These are phyloP conservation scores for Dinoponera quadriceps DNA, from an alignment of 1,140 invertebrate species.

Conservation along the genomic window DNA sequence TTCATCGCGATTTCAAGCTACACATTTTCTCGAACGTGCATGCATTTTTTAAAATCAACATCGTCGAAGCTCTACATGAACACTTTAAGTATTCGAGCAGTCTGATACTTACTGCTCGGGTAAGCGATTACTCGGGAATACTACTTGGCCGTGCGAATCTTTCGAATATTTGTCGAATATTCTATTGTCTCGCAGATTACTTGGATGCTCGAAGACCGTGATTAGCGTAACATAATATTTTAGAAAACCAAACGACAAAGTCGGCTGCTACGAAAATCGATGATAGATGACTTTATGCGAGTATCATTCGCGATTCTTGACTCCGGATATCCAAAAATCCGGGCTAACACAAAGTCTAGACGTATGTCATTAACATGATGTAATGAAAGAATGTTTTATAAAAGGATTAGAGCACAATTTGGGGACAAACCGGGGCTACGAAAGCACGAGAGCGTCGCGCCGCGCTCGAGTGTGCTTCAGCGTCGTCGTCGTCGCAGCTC, in stretches of 20 bases:
- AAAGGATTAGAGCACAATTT: conserved; percentile 58
- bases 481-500: conserved; percentile 54
- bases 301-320: too few relatives aligned
- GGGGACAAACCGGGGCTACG: conserved; percentile 30
- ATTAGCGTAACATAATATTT: too few relatives aligned
- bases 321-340: background rate
- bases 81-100: conserved; percentile 7
- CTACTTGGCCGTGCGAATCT: too few relatives aligned
- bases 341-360: background rate
- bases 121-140: conserved; percentile 11
- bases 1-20: background rate
- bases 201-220: too few relatives aligned
- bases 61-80: background rate
- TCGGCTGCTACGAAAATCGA: background rate
- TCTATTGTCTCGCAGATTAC: too few relatives aligned
- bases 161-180: too few relatives aligned
- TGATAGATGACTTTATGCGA: background rate
- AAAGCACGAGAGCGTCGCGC: conserved; percentile 16
- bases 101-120: conserved; percentile 24
- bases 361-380: conserved; percentile 17
- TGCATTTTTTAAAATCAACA: background rate
- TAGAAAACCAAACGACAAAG: too few relatives aligned
- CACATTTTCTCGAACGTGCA: background rate
- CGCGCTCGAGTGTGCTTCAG: conserved; percentile 43
- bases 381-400: conserved; percentile 17